phyloP scores from a whole-genome alignment of 1,140 invertebrate species.

The Chlorops oryzae region DNA sequence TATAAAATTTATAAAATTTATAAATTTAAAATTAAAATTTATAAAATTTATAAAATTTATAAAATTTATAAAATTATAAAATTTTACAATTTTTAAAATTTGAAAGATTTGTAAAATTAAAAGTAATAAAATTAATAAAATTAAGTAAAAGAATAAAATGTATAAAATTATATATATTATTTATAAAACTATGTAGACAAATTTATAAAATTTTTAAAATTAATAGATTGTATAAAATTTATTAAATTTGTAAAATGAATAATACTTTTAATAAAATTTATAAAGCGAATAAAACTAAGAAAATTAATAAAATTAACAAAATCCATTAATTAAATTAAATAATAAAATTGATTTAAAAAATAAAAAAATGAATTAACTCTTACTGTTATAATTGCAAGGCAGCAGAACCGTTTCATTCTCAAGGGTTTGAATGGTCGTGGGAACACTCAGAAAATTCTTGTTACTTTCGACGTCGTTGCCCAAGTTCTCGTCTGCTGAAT shows the following conservation, averaged over 20 bases:
- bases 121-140: neutral
- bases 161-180: neutral
- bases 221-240: neutral
- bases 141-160: neutral
- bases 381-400: constrained; percentile 57
- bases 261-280: neutral
- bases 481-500: constrained; percentile 29
- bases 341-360: too few species aligned
- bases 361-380: too few species aligned
- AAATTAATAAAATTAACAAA: neutral
- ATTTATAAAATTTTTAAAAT: neutral
- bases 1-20: too few species aligned
- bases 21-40: too few species aligned
- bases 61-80: too few species aligned
- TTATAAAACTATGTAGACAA: neutral
- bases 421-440: constrained; percentile 65
- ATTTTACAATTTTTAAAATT: too few species aligned
- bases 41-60: too few species aligned
- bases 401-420: constrained; percentile 68
- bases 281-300: neutral
- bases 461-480: constrained; percentile 34
- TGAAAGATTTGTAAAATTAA: neutral
- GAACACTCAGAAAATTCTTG: constrained; percentile 53
- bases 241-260: neutral
- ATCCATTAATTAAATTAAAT: too few species aligned